Base-by-base conservation (phyloP, 2,797 vertebrate genomes). In the Lagocephalus sceleratus region DNA sequence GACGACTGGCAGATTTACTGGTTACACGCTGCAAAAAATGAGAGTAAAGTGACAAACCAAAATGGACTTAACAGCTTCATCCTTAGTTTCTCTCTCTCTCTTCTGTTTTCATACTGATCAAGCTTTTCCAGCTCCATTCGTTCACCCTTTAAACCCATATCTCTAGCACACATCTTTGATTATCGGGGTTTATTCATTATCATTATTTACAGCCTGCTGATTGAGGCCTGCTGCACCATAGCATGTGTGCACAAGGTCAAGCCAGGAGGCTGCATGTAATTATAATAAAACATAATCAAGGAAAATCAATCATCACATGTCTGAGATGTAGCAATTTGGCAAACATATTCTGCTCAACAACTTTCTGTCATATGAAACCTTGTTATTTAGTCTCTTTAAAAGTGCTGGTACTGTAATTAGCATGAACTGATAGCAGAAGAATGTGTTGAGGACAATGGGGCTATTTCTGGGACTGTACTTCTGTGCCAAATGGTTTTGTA, bases 351-450 rank as follows among this genome's bases (percentile, higher is more conserved):
- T 29, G 29, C 29, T 10, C 8, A 29, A 11, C 3, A 35, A 35
- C 11, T 4, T 35, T 35, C 20, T 46, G 46, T 57, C 52, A 20
- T 43, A 20, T 54, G 26, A 73, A 64, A 61, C 54, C 7, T 32
- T 66, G 21, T 63, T 47, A 66, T 60, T 54, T 54, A 63, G 35
- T 40, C 43, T 50, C 53, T 58, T 57, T 81, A 85, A 84, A 84
- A 83, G 63, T 61, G 58, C 50, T 65, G 50, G 54, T 48, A 81
- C 63, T 73, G 71, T 79, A 85, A 87, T 88, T 88, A 83, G 70
- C 50, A 79, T 83, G 79, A 74, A 85, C 81, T 85, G 86, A 88
- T 85, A 85, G 72, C 77, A 72, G 55, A 85, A 81, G 73, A 85
- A 89, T 87, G 82, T 76, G 76, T 74, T 81, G 64, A 58, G 69